Conservation (phyloP, 2,888 invertebrate species). For the Penaeus monodon region DNA sequence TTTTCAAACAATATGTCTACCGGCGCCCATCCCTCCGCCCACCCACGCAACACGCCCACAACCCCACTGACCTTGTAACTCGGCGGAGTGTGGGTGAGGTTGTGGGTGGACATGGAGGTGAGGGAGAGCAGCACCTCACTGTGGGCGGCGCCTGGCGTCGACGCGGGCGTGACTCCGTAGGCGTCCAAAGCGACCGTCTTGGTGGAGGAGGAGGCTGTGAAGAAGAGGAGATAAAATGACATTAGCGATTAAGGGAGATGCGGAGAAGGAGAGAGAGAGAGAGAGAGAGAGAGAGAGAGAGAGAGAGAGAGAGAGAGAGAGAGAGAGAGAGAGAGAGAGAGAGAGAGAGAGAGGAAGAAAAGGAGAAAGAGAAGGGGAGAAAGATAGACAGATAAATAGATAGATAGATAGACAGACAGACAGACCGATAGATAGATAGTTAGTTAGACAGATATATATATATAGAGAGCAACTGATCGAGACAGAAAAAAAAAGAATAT, state of each 20-base stretch:
- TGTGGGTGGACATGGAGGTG: slow-evolving; percentile 41
- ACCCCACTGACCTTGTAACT: slow-evolving; percentile 33
- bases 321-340: slow-evolving; percentile 13
- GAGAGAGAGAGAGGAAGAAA: slow-evolving; percentile 7
- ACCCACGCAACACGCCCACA: background rate
- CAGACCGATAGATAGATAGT: no score
- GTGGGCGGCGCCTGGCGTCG: slow-evolving; percentile 41
- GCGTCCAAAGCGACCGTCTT: slow-evolving; percentile 46
- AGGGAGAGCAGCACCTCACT: slow-evolving; percentile 42
- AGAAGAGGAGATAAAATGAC: background rate
- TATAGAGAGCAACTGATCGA: no score
- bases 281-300: background rate
- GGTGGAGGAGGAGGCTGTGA: slow-evolving; percentile 46
- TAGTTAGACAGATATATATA: no score
- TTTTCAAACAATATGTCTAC: background rate
- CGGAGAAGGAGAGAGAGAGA: background rate
- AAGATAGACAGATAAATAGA: no score
- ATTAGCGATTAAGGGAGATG: no score
- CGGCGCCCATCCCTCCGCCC: background rate
- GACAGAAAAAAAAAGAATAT: no score
- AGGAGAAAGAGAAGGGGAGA: background rate
- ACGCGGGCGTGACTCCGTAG: slow-evolving; percentile 50
- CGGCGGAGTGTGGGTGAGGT: slow-evolving; percentile 19
- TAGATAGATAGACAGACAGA: no score
- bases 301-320: background rate